Evolutionary conservation across 2,113 vertebrate genomes (phyloP), one percentile per base, ranked within the genome.

Genomic region (Ceyx melanurus): DNA sequence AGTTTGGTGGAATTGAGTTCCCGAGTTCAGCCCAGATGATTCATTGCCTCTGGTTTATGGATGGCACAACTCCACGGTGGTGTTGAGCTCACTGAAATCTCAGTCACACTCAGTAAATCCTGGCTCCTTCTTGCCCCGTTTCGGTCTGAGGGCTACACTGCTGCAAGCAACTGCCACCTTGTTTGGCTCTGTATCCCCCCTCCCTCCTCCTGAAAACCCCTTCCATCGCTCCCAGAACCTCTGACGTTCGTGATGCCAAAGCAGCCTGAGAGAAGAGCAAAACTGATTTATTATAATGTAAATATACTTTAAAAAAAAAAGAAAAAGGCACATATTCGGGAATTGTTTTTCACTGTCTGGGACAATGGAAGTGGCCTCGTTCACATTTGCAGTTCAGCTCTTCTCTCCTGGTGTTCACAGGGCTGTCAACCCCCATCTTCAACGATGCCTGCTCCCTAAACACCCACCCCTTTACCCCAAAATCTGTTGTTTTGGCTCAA

Each of bases 391-490:
- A 8, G 29, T 43, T 61, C 6, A 50, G 11, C 8, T 74, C 5
- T 15, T 80, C 31, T 57, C 61, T 50, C 56, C 50, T 33, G 20
- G 7, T 12, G 22, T 9, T 74, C 31, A 6, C 6, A 5, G 46
- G 29, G n/a, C 20, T 72, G 18, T 50, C 65, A 37, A 7, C 8
- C 31, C 26, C 58, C 17, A 6, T 37, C 45, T 54, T 65, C 37
- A 5, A 7, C 1, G 9, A 9, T 17, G 14, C 11, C 10, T 46
- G 10, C 15, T 19, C 51, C 57, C 0, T 1, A 67, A 88, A 28
- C 31, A 26, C 43, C 33, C 60, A 51, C 35, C 0, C 0, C 13
- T 60, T 42, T 18, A 48, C 40, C 51, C 37, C 57, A n/a, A 29
- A 70, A 35, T 22, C 23, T 28, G 4, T n/a, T 75, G 57, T 70